Conservation (phyloP, 2,888 invertebrate species). For the Lithophane ornitopus region DNA sequence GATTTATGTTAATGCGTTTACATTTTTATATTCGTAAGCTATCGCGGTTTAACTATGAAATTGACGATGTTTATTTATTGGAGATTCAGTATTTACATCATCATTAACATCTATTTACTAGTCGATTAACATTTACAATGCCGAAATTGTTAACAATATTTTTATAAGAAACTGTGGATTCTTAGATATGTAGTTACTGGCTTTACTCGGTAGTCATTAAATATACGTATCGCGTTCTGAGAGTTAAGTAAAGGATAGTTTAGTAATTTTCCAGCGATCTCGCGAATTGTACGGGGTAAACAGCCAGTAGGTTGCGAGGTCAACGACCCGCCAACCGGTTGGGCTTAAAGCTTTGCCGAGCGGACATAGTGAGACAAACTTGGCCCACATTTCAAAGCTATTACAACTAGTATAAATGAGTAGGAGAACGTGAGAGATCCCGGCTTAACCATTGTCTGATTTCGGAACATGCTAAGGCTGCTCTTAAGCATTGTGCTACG, state of each 20-base stretch:
- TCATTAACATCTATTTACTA: conserved; percentile 10
- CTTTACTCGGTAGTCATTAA: conserved; percentile 37
- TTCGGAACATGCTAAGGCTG: conserved; percentile 11
- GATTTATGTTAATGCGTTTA: conserved; percentile 40
- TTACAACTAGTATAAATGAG: conserved; percentile 66
- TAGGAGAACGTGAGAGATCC: conserved; percentile 53
- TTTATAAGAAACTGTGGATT: background rate
- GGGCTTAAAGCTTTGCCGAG: conserved; percentile 85
- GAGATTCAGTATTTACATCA: background rate
- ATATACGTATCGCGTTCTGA: conserved; percentile 44
- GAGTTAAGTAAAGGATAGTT: conserved; percentile 65
- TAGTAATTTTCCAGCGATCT: conserved; percentile 65
- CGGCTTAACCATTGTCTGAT: conserved; percentile 32
- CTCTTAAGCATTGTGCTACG: background rate
- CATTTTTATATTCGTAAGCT: conserved; percentile 38
- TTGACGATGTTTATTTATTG: conserved; percentile 14
- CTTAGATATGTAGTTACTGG: background rate
- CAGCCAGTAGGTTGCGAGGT: conserved; percentile 87
- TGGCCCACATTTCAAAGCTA: conserved; percentile 85
- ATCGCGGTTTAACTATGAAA: conserved; percentile 2
- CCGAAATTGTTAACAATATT: conserved; percentile 4
- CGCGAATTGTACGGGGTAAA: conserved; percentile 73
- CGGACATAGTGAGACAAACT: conserved; percentile 84
- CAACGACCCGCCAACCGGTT: conserved; percentile 88
- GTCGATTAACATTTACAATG: background rate